Evolutionary conservation across 2,888 invertebrate species (phyloP).

Genomic region (Acleris holmiana): DNA sequence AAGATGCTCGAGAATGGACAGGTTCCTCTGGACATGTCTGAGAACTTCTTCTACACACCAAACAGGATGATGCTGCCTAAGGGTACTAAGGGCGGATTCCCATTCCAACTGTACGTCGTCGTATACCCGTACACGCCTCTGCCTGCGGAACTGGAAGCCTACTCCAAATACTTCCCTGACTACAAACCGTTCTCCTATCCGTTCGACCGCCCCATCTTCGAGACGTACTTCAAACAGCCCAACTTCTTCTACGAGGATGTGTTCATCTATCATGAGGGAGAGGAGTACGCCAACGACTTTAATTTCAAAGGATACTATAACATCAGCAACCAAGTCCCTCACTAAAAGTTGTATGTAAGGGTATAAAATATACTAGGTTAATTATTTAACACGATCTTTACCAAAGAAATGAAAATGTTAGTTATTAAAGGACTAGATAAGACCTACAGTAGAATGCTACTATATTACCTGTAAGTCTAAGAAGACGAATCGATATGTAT

Average conservation of each 20-base stretch:
- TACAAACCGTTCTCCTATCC: slow-evolving; percentile 84
- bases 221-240: slow-evolving; percentile 76
- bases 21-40: slow-evolving; percentile 81
- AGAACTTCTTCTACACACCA: slow-evolving; percentile 86
- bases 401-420: no score
- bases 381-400: no score
- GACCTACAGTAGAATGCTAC: no score
- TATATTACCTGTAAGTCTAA: no score
- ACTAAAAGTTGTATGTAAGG: no score
- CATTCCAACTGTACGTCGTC: slow-evolving; percentile 86
- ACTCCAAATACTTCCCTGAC: slow-evolving; percentile 65
- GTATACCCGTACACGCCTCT: slow-evolving; percentile 81
- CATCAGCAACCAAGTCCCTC: no score
- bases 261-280: slow-evolving; percentile 77
- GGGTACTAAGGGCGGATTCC: slow-evolving; percentile 87
- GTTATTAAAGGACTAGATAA: no score
- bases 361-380: no score
- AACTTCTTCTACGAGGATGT: slow-evolving; percentile 86
- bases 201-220: slow-evolving; percentile 80
- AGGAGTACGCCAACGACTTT: slow-evolving; percentile 58
- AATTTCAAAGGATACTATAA: slow-evolving; percentile 38
- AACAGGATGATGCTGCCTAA: slow-evolving; percentile 88
- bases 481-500: no score
- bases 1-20: slow-evolving; percentile 79
- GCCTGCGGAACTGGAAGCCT: slow-evolving; percentile 58